Base-by-base conservation (phyloP, 2,888 invertebrate species). In the Eremobia ochroleuca region DNA sequence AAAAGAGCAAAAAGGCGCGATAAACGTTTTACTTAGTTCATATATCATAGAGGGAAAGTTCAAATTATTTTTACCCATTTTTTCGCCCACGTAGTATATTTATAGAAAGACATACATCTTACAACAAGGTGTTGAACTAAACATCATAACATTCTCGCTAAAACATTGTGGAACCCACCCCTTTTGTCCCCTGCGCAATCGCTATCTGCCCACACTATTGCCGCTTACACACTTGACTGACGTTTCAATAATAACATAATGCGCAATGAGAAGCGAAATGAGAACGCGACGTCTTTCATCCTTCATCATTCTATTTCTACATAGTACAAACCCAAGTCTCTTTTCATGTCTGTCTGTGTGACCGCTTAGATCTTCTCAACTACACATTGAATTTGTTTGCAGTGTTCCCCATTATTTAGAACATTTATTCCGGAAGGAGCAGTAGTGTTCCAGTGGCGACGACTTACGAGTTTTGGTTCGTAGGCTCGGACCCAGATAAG, bases 261-360 rank as follows among this genome's bases (percentile, higher is more conserved):
- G 75, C 59, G 75, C 75, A 79, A 76, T 88, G 77, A 55, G 86
- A 75, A 73, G 71, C 13, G 77, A 88, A 79, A 88, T 82, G 83
- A 71, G 79, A 62, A 52, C n/a, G 13, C 58, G 59, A 55, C 37
- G 58, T 18, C 37, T 59, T 82, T 52, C 46, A 49, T 67, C 31
- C 28, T 49, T 68, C 52, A n/a, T 34, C 8, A 31, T 31, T 31
- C 21, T 18, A n/a, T 40, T 52, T n/a, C 18, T 40, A 40, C 15
- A 68, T 52, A 49, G 67, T 34, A 55, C 9, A 11, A 40, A 25
- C 31, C 31, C 11, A 66, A 6, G 40, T 65, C 11, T 4, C 25
- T 18, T 65, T 21, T 25, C 34, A 9, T 34, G 43, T 43, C 34
- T 21, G 21, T 69, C 21, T 49, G 4, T 70, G 11, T 34, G 0